These are phyloP conservation scores for Scolopax rusticola DNA, from an alignment of 2,797 vertebrate genomes.

Conservation along the genomic window DNA sequence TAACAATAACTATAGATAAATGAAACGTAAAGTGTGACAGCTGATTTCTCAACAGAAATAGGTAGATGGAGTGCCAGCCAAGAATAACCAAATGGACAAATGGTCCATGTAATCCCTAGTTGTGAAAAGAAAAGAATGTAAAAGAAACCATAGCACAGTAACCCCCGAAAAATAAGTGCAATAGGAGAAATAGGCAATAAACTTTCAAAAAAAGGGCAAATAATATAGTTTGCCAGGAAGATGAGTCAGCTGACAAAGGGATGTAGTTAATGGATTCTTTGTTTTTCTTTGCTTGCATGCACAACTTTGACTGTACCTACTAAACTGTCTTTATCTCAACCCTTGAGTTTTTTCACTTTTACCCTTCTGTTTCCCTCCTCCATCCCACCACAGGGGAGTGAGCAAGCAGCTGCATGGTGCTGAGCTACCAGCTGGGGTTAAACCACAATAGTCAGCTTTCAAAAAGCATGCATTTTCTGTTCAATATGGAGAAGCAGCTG, in stretches of 20 bases:
- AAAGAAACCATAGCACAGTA: not conserved
- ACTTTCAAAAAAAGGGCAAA: not conserved
- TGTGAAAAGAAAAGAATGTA: not conserved
- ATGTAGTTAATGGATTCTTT: not conserved
- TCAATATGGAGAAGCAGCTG: not conserved
- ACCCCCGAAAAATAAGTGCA: not conserved
- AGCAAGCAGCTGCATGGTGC: accelerated
- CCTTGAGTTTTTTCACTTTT: not conserved
- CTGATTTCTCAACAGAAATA: not conserved
- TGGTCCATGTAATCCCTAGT: not conserved
- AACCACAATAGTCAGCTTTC: not conserved
- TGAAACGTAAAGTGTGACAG: not conserved
- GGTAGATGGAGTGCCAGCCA: not conserved
- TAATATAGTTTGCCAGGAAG: not conserved
- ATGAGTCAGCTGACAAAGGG: no score
- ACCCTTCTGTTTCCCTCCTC: not conserved
- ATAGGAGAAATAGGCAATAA: not conserved
- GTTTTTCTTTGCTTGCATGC: accelerated
- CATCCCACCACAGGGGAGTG: accelerated
- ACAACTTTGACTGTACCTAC: not conserved
- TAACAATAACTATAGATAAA: not conserved
- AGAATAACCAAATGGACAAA: not conserved
- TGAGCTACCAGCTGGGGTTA: not conserved
- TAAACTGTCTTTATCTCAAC: not conserved
- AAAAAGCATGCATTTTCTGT: not conserved